Base-by-base conservation (phyloP, 1,140 invertebrate species). In the Euglossa dilemma region DNA sequence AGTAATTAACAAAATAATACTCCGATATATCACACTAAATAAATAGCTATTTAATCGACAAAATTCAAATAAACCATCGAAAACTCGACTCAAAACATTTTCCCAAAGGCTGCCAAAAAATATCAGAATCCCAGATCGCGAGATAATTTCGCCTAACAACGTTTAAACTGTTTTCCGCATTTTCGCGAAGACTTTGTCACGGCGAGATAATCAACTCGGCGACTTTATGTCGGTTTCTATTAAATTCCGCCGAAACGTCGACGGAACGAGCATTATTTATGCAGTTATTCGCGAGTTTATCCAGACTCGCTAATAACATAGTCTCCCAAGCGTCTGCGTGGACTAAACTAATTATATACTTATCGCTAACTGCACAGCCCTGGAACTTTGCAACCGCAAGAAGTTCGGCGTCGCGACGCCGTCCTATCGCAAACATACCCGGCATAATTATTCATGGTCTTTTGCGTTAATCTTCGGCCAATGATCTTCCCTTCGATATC, bases 291-390 rank as follows among this genome's bases (percentile, higher is more conserved):
- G 36, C 36, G 54, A 63, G 36, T 73, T 80, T 59, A 36, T 9
- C 45, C 16, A 72, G 47, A 61, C 11, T 64, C 36, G n/a, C 47
- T 54, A 72, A 64, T 56, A 45, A 59, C n/a, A 28, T 14, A 6
- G 18, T 8, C 9, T 36, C 52, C 25, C 23, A 3, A n/a, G 9
- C 25, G 28, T 36, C 28, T n/a, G 16, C 45, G 6, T 6, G 45
- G 11, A 54, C 43, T 63, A 76, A 76, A 66, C 45, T 82, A 82
- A 82, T 82, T 82, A 82, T 57, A 82, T 76, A 64, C 71, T 82
- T 59, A 67, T 59, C 54, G 63, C 67, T 82, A 82, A 82, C 45
- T 59, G 72, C 28, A n/a, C 45, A 47, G 63, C 25, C 76, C 7
- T 43, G 25, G 0, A 82, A 82, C 61, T 82, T 76, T 12, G n/a